Evolutionary conservation across 2,888 invertebrate genomes (phyloP), one percentile per base, ranked within the genome.

Genomic region (Pegoplata infirma): DNA sequence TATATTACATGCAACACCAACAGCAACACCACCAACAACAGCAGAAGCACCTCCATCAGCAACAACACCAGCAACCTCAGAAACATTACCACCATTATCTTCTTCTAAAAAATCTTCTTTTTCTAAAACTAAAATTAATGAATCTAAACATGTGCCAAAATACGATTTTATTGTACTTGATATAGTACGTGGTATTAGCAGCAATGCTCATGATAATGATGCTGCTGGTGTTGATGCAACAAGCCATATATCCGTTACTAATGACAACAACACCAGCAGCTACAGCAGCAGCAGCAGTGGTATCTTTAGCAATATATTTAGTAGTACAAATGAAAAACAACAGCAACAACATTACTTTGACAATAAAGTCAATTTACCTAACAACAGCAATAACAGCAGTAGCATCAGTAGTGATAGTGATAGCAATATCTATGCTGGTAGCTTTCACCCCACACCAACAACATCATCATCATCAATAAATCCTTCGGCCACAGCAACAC

Each of bases 91-190:
- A 36, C 3, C 46, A 40, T 21, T 25, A 21, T 44, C 64, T 14
- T 44, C 58, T 14, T 10, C 61, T 6, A 17, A 67, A 23, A 56
- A 69, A 36, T 61, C 49, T 55, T 46, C 44, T 17, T 2, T n/a
- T n/a, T n/a, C n/a, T 51, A 12, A 23, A 17, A 40, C 23, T 32
- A 10, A 14, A 55, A 63, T 63, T 63, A 59, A 69, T 23, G 61
- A 36, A 32, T 58, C 49, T 17, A 72, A 74, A 46, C 78, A 80
- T 63, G 55, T 82, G 66, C 82, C 86, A 46, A 87, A 88, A 83
- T 90, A 86, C 80, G 90, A 90, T 85, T 90, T 90, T 75, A 84
- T 90, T 55, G 88, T 90, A 5, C 83, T 90, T 55, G 89, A 90
- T 82, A 86, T 90, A 71, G 87, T 89, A 47, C 84, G 84, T 69